phyloP scores from a whole-genome alignment of 2,113 vertebrate genomes.

The Willisornis vidua region DNA sequence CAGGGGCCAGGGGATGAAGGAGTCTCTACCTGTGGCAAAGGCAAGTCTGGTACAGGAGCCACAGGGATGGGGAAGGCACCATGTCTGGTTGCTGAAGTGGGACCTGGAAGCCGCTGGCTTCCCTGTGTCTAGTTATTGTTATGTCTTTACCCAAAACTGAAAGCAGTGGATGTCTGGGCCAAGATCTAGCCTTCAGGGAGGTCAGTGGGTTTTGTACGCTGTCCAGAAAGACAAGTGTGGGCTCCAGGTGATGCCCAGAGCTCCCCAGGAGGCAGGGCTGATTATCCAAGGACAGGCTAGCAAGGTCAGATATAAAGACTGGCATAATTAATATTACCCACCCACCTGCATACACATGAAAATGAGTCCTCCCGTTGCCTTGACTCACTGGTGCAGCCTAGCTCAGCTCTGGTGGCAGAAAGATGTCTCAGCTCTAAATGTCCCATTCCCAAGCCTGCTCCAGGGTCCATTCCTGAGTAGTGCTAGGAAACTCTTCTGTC shows the following conservation, averaged over 20 bases:
- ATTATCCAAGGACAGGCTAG: neutral
- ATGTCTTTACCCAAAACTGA: neutral
- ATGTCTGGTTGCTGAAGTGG: neutral
- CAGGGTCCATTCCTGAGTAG: neutral
- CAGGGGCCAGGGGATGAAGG: rapidly evolving
- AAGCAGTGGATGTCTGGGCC: neutral
- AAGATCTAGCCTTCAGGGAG: neutral
- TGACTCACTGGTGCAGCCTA: neutral
- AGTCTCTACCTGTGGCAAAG: neutral
- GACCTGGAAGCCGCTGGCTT: neutral
- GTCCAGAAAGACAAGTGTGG: neutral
- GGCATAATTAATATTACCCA: neutral
- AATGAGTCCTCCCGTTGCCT: neutral
- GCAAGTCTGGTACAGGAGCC: neutral
- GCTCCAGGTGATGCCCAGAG: neutral
- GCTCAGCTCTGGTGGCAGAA: neutral
- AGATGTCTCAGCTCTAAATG: neutral
- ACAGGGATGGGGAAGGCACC: neutral
- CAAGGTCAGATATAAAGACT: neutral
- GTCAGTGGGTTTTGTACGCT: neutral
- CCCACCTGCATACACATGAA: neutral
- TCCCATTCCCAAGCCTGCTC: neutral
- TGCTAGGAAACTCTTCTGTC: neutral
- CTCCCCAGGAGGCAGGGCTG: neutral
- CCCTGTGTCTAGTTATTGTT: neutral